Base-by-base conservation (phyloP, 2,888 invertebrate genomes). In the Rhynchonema sp. region DNA sequence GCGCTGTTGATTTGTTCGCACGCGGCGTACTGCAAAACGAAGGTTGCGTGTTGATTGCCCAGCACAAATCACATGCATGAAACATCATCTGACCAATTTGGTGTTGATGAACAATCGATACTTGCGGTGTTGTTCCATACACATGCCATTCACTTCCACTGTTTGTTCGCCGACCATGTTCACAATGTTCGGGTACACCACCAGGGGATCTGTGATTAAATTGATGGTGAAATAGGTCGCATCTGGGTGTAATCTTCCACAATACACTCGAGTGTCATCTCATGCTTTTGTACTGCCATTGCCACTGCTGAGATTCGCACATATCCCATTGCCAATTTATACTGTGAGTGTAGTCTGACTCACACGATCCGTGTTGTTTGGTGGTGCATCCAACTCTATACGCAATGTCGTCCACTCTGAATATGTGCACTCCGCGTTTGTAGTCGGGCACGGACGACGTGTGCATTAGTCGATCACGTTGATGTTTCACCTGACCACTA, bases 91-190 rank as follows among this genome's bases (percentile, higher is more conserved):
- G 38, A n/a, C 46, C 3, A 22, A 6, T 17, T 52, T 22, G 1
- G 22, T 23, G 9, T 46, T 23, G 25, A 71, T 69, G 69, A 69
- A 69, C 27, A 71, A 63, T 60, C 68, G 66, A 62, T 71, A 71
- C 13, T 68, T 69, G 61, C 70, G 66, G 22, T 68, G 55, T 6
- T 65, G 80, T 64, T 83, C 80, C 73, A 94, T 88, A 73, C 96
- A 98, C 17, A 92, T 90, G 0, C 94, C 96, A 0, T 94, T 92
- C 63, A 98, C 86, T 72, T 94, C 92, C 49, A 98, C 88, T 59
- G 91, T 83, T 1, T 89, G 89, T 2, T 94, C 96, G 6, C 96
- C 96, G 64, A 96, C 78, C 94, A 96, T 94, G 74, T 89, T 91
- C 2, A 92, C 94, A 70, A 87, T 88, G 74, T 92, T 90, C 0